Evolutionary conservation across 2,888 invertebrate species (phyloP).

Genomic region (Sarcophaga subvicina): DNA sequence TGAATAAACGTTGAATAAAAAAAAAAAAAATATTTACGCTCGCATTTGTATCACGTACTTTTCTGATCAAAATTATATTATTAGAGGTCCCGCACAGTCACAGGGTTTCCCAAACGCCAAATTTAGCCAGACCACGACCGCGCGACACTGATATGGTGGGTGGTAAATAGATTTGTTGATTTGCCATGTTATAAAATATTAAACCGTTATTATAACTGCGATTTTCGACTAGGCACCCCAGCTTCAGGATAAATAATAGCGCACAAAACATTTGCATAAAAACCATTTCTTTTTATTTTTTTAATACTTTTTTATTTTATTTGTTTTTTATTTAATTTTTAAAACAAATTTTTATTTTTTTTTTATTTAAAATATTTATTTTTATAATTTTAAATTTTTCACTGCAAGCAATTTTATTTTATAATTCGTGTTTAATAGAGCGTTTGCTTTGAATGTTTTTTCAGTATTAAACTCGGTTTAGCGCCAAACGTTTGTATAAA

Average conservation of each 20-base stretch:
- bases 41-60: slow-evolving; percentile 73
- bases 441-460: slow-evolving; percentile 78
- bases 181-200: slow-evolving; percentile 77
- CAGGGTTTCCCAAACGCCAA: slow-evolving; percentile 78
- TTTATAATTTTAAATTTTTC: slow-evolving; percentile 24
- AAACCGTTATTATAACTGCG: slow-evolving; percentile 79
- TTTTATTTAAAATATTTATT: background rate
- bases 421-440: slow-evolving; percentile 52
- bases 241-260: slow-evolving; percentile 26
- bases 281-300: slow-evolving; percentile 33
- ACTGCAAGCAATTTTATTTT: background rate
- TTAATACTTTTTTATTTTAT: slow-evolving; percentile 8
- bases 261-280: slow-evolving; percentile 23
- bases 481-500: slow-evolving; percentile 78
- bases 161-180: slow-evolving; percentile 75
- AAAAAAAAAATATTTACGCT: background rate
- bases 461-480: slow-evolving; percentile 78
- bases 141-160: slow-evolving; percentile 79
- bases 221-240: slow-evolving; percentile 63
- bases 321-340: slow-evolving; percentile 50
- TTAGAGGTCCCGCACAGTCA: slow-evolving; percentile 84
- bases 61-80: slow-evolving; percentile 83
- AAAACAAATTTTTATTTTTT: slow-evolving; percentile 6
- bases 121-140: slow-evolving; percentile 75
- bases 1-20: too few species aligned